phyloP scores from a whole-genome alignment of 2,888 invertebrate genomes.

The Orthonychiurus folsomi region DNA sequence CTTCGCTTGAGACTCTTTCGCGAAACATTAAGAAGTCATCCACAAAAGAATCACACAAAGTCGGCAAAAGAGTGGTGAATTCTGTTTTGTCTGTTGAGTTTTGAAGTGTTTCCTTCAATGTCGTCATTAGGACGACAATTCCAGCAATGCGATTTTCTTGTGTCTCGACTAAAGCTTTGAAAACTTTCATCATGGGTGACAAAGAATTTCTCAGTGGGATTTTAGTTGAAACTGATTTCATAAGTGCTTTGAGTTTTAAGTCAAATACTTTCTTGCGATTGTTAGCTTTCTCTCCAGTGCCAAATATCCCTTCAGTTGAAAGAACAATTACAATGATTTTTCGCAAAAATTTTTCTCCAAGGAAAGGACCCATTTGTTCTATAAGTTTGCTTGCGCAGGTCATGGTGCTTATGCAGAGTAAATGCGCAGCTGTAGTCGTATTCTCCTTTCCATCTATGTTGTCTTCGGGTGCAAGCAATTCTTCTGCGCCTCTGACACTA shows the following conservation, averaged over 20 bases:
- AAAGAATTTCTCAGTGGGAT: constrained; percentile 36
- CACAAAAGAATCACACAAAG: constrained; percentile 66
- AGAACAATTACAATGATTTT: constrained; percentile 29
- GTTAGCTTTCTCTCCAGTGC: constrained; percentile 24
- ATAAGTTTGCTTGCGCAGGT: constrained; percentile 36
- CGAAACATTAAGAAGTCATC: constrained; percentile 45
- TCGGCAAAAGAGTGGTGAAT: constrained; percentile 56
- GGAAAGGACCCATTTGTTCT: constrained; percentile 35
- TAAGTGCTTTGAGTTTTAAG: constrained; percentile 27
- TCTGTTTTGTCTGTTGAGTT: constrained; percentile 54
- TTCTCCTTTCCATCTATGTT: constrained; percentile 13
- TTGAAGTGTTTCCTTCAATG: constrained; percentile 63
- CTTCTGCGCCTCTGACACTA: constrained; percentile 11
- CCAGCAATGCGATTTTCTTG: constrained; percentile 45
- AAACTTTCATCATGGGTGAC: constrained; percentile 29
- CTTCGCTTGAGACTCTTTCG: constrained; percentile 18
- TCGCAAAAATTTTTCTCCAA: constrained; percentile 35
- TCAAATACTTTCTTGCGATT: constrained; percentile 34
- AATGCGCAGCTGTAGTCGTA: constrained; percentile 15
- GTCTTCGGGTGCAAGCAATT: background rate
- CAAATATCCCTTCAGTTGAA: constrained; percentile 25
- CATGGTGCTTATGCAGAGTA: constrained; percentile 36
- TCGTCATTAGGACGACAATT: constrained; percentile 62
- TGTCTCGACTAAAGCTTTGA: constrained; percentile 22
- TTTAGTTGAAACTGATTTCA: constrained; percentile 33